Conservation (phyloP, 2,797 vertebrate genomes). For the Miichthys miiuy region DNA sequence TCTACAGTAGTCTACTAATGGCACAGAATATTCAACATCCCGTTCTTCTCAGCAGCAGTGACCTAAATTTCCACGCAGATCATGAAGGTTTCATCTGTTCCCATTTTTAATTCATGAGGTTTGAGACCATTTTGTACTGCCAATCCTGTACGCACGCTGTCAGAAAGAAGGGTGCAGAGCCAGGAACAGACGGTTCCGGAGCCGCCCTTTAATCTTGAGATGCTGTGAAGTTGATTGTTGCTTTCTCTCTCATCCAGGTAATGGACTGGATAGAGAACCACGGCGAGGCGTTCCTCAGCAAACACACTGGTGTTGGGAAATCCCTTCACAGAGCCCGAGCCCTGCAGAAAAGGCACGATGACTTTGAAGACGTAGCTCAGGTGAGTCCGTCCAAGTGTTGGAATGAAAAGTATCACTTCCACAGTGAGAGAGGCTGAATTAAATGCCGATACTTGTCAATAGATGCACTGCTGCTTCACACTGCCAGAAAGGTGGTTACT, state of each 20-base stretch:
- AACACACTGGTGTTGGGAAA: constrained; percentile 96
- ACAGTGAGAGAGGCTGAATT: no score
- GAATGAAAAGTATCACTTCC: not conserved
- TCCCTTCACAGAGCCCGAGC: constrained; percentile 95
- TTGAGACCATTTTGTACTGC: constrained; percentile 30
- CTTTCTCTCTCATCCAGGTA: constrained; percentile 82
- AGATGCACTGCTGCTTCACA: not conserved
- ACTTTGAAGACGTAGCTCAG: constrained; percentile 98
- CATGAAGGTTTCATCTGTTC: constrained; percentile 57
- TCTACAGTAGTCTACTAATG: not conserved
- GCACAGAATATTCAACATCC: constrained; percentile 1
- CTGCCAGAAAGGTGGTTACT: not conserved
- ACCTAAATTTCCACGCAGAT: constrained; percentile 58
- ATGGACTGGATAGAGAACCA: constrained; percentile 99
- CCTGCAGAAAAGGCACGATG: constrained; percentile 96
- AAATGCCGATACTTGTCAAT: not conserved
- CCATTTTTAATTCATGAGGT: constrained; percentile 54
- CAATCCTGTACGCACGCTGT: constrained; percentile 1
- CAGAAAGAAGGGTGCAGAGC: not conserved
- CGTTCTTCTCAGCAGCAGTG: constrained; percentile 41
- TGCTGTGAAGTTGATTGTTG: not conserved
- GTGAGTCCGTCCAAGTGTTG: constrained; percentile 75
- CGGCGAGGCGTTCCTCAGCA: constrained; percentile 97
- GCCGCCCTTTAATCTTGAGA: constrained; percentile 8
- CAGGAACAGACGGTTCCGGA: not conserved